Conservation (phyloP, 2,113 vertebrate species). For the Cygnus buccinator region DNA sequence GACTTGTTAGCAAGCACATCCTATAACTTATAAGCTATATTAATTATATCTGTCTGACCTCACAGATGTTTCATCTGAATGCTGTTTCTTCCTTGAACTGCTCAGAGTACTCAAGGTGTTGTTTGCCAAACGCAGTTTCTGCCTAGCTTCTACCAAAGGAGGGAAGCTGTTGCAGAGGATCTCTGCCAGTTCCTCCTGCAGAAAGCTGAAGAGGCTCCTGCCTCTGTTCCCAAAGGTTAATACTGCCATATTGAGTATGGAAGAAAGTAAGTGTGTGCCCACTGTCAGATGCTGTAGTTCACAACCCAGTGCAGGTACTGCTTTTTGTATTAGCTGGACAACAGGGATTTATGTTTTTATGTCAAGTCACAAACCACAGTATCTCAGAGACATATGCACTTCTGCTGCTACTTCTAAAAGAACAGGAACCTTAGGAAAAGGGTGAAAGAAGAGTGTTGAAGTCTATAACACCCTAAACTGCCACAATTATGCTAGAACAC, state of each 20-base stretch:
- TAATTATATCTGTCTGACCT: neutral
- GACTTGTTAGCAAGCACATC: neutral
- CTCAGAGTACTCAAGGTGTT: neutral
- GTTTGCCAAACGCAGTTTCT: neutral
- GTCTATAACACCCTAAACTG: neutral
- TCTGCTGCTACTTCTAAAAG: neutral
- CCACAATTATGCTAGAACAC: neutral
- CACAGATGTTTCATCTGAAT: neutral
- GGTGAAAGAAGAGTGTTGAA: neutral
- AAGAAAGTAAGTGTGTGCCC: neutral
- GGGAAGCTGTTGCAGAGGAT: neutral
- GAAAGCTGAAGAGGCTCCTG: neutral
- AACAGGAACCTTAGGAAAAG: neutral
- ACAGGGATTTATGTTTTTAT: neutral
- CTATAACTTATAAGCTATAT: neutral
- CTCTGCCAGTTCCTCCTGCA: neutral
- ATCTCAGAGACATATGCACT: neutral
- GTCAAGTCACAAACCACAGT: neutral
- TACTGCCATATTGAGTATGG: neutral
- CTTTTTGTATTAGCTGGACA: neutral
- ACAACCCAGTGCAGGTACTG: neutral
- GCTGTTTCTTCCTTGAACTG: neutral
- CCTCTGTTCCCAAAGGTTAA: neutral
- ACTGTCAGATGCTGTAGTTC: neutral
- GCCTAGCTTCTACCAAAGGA: neutral